phyloP scores from a whole-genome alignment of 2,888 invertebrate species.

The Sesamia inferens region DNA sequence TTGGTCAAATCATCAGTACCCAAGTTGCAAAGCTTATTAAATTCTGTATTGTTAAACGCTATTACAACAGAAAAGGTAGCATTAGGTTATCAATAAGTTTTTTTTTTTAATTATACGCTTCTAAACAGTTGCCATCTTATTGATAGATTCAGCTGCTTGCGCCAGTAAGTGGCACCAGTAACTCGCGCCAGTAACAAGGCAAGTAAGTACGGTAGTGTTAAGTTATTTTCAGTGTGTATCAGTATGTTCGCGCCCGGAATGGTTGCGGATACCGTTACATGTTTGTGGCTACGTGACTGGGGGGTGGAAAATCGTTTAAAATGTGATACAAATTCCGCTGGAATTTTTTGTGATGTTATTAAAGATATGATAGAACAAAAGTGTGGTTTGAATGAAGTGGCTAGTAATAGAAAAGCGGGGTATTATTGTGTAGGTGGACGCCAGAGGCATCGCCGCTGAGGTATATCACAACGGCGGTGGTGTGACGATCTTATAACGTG shows the following conservation, averaged over 20 bases:
- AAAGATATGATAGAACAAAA: not conserved
- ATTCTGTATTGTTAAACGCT: slow-evolving; percentile 12
- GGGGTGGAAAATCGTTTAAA: slow-evolving; percentile 27
- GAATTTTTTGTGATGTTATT: not conserved
- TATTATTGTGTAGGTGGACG: not conserved
- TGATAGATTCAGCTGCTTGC: not conserved
- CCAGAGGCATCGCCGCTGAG: not conserved
- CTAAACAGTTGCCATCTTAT: not conserved
- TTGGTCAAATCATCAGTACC: not conserved
- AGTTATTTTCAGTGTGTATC: slow-evolving; percentile 26
- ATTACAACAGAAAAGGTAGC: slow-evolving; percentile 1
- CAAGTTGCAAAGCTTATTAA: slow-evolving; percentile 21
- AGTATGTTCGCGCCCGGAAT: slow-evolving; percentile 21
- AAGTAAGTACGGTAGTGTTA: slow-evolving; percentile 14
- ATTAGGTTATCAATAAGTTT: slow-evolving; percentile 17
- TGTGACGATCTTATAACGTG: not conserved
- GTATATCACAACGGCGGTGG: not conserved
- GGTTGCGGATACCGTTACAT: slow-evolving; percentile 32
- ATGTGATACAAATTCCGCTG: not conserved
- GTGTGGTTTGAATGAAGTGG: not conserved
- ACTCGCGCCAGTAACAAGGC: not conserved
- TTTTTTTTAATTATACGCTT: slow-evolving; percentile 20
- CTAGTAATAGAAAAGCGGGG: not conserved
- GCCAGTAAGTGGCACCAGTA: not conserved
- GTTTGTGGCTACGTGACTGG: slow-evolving; percentile 35